Conservation (phyloP, 2,797 vertebrate species). For the Stomatorhinus walkeri region DNA sequence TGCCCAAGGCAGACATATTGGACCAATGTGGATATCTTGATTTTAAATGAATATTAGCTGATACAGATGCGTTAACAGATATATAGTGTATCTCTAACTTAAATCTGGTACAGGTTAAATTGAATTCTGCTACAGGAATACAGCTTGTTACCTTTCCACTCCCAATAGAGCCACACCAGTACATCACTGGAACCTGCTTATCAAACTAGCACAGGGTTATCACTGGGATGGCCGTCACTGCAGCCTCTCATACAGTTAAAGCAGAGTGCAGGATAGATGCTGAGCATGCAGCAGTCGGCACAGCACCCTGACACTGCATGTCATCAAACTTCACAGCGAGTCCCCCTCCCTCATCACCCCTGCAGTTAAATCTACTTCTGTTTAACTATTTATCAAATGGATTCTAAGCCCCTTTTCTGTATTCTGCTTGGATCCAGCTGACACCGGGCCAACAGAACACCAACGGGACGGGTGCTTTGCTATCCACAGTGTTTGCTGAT, state of each 20-base stretch:
- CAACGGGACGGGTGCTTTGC: not conserved
- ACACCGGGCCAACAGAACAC: not conserved
- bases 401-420: not conserved
- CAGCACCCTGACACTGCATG: not conserved
- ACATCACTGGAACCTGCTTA: not conserved
- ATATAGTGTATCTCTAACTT: not conserved
- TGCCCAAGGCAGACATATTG: not conserved
- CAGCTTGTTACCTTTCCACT: not conserved
- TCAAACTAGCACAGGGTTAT: not conserved
- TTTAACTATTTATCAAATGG: not conserved
- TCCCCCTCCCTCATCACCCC: not conserved
- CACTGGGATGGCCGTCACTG: not conserved
- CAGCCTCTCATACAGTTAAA: not conserved
- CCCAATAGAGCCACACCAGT: not conserved
- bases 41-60: not conserved
- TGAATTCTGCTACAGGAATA: not conserved
- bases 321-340: not conserved
- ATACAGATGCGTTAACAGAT: not conserved
- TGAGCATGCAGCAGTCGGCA: not conserved
- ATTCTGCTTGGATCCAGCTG: not conserved
- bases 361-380: not conserved
- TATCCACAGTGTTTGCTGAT: not conserved
- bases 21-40: not conserved
- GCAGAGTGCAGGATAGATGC: not conserved
- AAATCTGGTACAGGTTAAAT: not conserved